Conservation (phyloP, 2,888 invertebrate species). For the Tipula confusa region DNA sequence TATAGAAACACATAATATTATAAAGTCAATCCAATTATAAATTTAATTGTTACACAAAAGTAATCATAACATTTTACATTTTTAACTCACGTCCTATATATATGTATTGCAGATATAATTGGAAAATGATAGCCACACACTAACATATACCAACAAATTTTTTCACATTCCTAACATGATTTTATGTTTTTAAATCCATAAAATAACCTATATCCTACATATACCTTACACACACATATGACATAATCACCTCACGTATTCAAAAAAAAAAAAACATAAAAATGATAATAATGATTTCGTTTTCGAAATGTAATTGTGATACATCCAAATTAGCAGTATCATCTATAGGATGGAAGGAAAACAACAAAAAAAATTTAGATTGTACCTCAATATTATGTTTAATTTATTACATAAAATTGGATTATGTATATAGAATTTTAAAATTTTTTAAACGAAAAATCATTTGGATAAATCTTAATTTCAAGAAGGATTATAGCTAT, state of each 20-base stretch:
- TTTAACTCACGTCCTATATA: background rate
- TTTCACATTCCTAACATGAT: background rate
- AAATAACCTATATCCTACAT: background rate
- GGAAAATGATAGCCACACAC: background rate
- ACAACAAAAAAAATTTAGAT: background rate
- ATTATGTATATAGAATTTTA: background rate
- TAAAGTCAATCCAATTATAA: no score
- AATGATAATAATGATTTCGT: background rate
- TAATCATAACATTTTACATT: no score
- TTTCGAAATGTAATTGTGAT: constrained; percentile 15
- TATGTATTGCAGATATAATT: background rate
- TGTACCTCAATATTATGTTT: background rate
- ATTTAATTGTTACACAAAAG: no score
- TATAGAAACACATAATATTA: no score
- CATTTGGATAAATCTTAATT: background rate
- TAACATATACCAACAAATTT: background rate
- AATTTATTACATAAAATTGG: background rate
- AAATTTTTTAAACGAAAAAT: background rate
- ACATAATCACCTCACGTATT: background rate
- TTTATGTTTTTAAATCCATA: background rate
- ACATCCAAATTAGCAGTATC: background rate
- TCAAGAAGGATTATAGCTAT: background rate
- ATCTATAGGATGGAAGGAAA: background rate
- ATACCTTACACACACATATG: background rate
- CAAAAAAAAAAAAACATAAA: background rate